Evolutionary conservation across 2,888 invertebrate species (phyloP), one percentile per base, ranked within the genome.

Genomic region (Hedychridium roseum): DNA sequence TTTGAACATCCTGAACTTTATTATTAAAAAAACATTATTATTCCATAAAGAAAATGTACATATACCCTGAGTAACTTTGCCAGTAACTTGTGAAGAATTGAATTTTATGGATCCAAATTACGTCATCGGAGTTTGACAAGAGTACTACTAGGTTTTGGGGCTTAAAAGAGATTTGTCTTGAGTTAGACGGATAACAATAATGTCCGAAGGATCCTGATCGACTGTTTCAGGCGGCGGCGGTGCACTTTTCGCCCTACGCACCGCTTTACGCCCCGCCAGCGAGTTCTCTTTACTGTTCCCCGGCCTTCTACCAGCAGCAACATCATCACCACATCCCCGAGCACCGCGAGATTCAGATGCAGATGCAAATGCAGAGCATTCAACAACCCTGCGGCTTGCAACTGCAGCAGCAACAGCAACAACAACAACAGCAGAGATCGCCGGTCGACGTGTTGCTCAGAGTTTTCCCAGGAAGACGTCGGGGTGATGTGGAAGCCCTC

Each of bases 391-490:
- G 75, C 2, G 73, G 69, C 31, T 58, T 74, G 12, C 74, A 74
- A 41, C 63, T 72, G 26, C 68, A 71, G 43, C 68, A 69, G 18
- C 71, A 68, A 15, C 73, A 73, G 26, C 77, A 74, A 6, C 70
- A 73, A 17, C 69, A 67, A 15, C 70, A 68, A 9, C 63, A 66
- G 16, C 73, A 79, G 48, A 69, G 91, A 41, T 91, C 92, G 0
- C 92, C 95, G 0, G 87, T 96, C 1, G 95, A 96, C 74, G 91
- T 94, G 0, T 82, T 97, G 6, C 85, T 91, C 63, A 86, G 94
- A 63, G 93, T 96, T 0, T 97, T 97, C 74, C 96, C 96, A 0
- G 88, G 90, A 64, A 86, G 93, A 65, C 87, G 94, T 64, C 84
- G 94, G 36, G 88, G 87, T 37, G 93, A 95, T 70, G 91, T 97